Evolutionary conservation across 2,888 invertebrate genomes (phyloP).

Genomic region (Nebria salina): DNA sequence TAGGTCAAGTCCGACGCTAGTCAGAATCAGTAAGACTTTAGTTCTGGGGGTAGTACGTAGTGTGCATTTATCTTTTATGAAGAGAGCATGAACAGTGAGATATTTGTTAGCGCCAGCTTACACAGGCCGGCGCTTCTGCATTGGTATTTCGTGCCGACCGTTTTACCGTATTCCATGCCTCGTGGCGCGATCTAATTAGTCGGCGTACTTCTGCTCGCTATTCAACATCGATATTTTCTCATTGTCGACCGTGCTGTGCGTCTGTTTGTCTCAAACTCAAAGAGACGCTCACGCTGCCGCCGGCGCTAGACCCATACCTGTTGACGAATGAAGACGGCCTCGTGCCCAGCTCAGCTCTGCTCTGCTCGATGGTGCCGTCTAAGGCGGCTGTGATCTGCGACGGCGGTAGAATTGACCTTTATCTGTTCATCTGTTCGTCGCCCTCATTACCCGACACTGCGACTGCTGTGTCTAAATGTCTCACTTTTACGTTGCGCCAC

Average conservation of each 20-base stretch:
- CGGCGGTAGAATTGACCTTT: constrained; percentile 3
- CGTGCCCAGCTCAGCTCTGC: background rate
- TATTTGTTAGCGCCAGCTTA: background rate
- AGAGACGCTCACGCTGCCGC: background rate
- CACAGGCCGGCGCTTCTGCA: background rate
- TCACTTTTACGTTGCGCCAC: background rate
- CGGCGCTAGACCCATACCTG: constrained; percentile 12
- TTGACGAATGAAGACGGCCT: background rate
- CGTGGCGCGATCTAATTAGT: constrained; percentile 30
- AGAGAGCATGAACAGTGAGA: background rate
- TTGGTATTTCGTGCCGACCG: background rate
- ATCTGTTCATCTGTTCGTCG: constrained; percentile 11
- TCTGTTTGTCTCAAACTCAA: constrained; percentile 3
- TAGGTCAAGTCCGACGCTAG: background rate
- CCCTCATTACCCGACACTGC: background rate
- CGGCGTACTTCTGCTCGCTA: constrained; percentile 11
- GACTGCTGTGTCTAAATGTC: background rate
- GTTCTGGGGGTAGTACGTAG: background rate
- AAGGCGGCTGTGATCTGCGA: background rate
- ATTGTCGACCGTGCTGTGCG: constrained; percentile 22
- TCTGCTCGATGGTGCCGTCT: no score
- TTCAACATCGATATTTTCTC: constrained; percentile 33
- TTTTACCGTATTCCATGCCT: background rate
- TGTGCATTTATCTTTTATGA: background rate
- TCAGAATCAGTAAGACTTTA: background rate